Conservation (phyloP, 2,113 vertebrate genomes). For the Thalassarche chlororhynchos region DNA sequence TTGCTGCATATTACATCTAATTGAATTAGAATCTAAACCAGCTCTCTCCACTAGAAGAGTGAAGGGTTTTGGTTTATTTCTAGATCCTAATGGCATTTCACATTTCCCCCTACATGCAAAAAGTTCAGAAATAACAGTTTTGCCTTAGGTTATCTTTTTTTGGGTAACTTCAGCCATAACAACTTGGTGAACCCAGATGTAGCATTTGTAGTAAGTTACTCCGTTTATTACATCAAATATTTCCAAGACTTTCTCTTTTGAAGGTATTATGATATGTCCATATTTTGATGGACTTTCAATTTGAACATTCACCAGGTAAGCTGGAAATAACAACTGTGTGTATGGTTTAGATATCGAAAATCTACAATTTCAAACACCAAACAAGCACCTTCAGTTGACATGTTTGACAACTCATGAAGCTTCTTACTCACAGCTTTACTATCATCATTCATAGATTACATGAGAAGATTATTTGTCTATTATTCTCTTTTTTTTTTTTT, state of each 20-base stretch:
- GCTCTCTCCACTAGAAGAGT: background rate
- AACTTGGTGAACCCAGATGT: background rate
- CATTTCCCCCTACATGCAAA: background rate
- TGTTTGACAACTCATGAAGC: background rate
- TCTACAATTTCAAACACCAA: background rate
- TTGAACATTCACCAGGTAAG: background rate
- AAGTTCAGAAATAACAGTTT: background rate
- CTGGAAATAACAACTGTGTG: background rate
- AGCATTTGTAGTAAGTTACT: background rate
- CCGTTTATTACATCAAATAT: background rate
- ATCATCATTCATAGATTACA: background rate
- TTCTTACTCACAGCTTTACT: background rate
- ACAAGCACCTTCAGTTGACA: background rate
- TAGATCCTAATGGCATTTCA: background rate
- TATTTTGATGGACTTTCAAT: conserved; percentile 1
- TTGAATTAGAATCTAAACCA: background rate
- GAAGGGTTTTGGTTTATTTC: background rate
- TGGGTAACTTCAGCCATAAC: background rate
- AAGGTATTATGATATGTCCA: background rate
- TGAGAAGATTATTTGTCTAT: background rate
- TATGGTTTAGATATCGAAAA: background rate
- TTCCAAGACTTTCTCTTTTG: background rate
- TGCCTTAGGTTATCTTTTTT: background rate
- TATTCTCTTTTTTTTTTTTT: background rate
- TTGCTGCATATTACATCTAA: background rate